A percentile compares a stretch with the other conserved stretches of the same genome.
phyloP scores from a whole-genome alignment of 2,113 vertebrate species.

The Xenopus laevis region DNA sequence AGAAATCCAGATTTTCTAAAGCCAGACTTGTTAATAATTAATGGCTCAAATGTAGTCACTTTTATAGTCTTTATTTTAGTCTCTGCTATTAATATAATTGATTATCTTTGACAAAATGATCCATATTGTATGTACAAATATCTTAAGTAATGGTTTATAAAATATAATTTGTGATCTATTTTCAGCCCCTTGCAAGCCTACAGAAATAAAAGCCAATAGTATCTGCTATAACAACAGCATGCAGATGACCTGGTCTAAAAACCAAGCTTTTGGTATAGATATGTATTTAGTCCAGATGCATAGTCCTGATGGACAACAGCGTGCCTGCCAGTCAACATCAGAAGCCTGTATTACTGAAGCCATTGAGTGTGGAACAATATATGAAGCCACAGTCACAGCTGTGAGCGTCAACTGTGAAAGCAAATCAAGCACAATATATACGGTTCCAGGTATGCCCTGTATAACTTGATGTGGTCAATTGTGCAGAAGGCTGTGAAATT shows the following conservation, averaged over 20 bases:
- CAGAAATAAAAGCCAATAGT: neutral
- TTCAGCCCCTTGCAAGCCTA: constrained; percentile 26
- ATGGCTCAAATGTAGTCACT: too few relatives aligned
- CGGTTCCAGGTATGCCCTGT: constrained; percentile 9
- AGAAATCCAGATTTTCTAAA: too few relatives aligned
- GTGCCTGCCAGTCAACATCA: constrained; percentile 20
- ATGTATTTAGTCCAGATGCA: constrained; percentile 18
- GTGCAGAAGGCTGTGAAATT: too few relatives aligned
- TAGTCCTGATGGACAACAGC: neutral
- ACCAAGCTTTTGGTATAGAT: neutral
- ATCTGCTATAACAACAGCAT: constrained; percentile 9
- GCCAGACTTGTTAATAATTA: too few relatives aligned
- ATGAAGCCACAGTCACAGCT: constrained; percentile 18
- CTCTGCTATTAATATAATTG: too few relatives aligned
- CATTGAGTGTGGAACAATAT: constrained; percentile 16
- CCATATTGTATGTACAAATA: too few relatives aligned
- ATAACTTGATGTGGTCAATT: neutral
- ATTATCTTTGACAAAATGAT: too few relatives aligned
- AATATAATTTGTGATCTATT: neutral
- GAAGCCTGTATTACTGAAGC: neutral
- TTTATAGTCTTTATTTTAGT: too few relatives aligned
- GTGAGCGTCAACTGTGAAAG: constrained; percentile 9
- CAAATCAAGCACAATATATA: neutral
- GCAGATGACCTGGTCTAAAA: constrained; percentile 15
- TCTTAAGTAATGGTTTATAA: too few relatives aligned